phyloP scores from a whole-genome alignment of 2,797 vertebrate species.

The Cheirogaleus major region DNA sequence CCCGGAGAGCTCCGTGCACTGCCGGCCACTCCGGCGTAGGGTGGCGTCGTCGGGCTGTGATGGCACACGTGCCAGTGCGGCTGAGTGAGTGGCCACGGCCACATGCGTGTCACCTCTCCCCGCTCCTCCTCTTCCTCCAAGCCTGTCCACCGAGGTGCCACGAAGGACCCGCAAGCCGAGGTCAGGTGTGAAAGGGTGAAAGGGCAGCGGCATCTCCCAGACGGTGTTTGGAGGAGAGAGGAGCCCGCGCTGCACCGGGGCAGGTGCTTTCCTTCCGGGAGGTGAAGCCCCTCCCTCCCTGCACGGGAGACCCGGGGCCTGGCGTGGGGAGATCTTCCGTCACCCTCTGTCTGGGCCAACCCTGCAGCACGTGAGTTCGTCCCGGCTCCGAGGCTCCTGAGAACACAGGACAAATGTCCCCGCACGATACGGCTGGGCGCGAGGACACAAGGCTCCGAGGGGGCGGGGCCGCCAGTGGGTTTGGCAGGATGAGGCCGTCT shows the following conservation, averaged over 20 bases:
- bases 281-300: neutral
- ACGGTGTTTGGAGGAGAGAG: neutral
- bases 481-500: neutral
- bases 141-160: rapidly evolving
- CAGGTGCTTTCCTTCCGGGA: neutral
- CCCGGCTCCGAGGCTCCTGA: neutral
- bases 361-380: neutral
- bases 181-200: neutral
- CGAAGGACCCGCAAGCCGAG: neutral
- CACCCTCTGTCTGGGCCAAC: neutral
- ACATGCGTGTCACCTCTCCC: rapidly evolving
- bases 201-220: neutral
- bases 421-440: rapidly evolving
- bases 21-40: neutral
- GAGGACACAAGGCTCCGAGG: rapidly evolving
- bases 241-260: rapidly evolving
- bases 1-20: neutral
- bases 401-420: neutral
- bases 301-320: neutral
- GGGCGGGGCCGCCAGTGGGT: rapidly evolving
- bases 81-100: neutral
- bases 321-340: too few relatives aligned
- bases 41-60: rapidly evolving
- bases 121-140: neutral
- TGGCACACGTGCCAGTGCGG: neutral